These are phyloP conservation scores for Sthenelais limicola DNA, from an alignment of 2,888 invertebrate genomes.

Conservation along the genomic window DNA sequence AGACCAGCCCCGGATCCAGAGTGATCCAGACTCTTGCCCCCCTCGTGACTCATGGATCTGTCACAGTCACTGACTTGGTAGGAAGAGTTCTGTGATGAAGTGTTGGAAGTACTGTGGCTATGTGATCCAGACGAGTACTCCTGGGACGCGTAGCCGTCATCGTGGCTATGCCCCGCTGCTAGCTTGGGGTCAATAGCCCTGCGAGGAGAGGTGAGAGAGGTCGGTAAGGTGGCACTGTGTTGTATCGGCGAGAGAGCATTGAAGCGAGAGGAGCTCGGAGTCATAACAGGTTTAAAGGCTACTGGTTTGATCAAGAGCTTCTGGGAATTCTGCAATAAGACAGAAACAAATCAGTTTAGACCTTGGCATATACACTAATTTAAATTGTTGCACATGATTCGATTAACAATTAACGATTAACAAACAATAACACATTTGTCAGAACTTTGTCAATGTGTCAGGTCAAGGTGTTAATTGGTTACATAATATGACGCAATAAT, in stretches of 20 bases:
- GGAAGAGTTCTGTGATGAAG: constrained; percentile 27
- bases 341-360: no score
- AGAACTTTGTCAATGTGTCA: no score
- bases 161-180: constrained; percentile 40
- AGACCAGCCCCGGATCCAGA: constrained; percentile 4
- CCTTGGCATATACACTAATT: no score
- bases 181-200: constrained; percentile 28
- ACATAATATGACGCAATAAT: no score
- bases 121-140: constrained; percentile 39
- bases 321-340: constrained; percentile 41
- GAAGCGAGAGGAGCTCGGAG: background rate
- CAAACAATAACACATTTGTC: no score
- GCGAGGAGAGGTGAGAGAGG: constrained; percentile 16
- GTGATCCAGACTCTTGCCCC: background rate
- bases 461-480: no score
- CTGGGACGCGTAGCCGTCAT: constrained; percentile 50
- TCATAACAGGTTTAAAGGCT: constrained; percentile 35
- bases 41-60: constrained; percentile 5
- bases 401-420: no score
- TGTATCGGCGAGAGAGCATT: constrained; percentile 5
- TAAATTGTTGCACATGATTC: no score
- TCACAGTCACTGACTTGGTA: background rate
- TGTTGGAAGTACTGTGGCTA: constrained; percentile 43
- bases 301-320: constrained; percentile 35
- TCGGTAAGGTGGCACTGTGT: constrained; percentile 1